A percentile compares a stretch with the other conserved stretches of the same genome.
These are phyloP conservation scores for Campoletis raptor DNA, from an alignment of 2,888 invertebrate genomes.

Conservation along the genomic window DNA sequence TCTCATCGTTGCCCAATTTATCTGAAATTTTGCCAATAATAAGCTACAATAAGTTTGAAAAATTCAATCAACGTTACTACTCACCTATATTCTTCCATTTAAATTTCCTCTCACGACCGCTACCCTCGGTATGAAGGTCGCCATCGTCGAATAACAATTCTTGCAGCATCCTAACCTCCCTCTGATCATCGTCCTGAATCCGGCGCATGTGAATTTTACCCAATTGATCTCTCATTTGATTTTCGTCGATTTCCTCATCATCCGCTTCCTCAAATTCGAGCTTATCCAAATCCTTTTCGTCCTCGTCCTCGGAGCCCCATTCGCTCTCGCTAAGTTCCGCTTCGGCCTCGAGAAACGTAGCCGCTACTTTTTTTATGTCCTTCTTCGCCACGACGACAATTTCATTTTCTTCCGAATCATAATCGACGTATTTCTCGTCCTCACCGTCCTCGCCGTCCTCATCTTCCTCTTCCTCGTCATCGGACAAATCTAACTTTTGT, in stretches of 20 bases:
- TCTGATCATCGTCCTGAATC: constrained; percentile 94
- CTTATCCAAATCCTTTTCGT: constrained; percentile 91
- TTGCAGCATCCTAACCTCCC: constrained; percentile 93
- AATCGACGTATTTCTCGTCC: constrained; percentile 87
- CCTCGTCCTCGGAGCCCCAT: constrained; percentile 95
- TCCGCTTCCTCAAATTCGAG: constrained; percentile 95
- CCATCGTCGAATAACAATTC: constrained; percentile 96
- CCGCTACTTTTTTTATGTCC: constrained; percentile 85
- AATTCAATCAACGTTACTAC: too few species aligned
- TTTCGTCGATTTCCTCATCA: constrained; percentile 92
- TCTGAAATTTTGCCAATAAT: constrained; percentile 79
- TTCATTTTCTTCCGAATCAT: constrained; percentile 95
- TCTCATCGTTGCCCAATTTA: constrained; percentile 82
- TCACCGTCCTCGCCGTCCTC: constrained; percentile 82
- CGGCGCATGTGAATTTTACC: constrained; percentile 95
- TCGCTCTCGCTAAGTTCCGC: constrained; percentile 97
- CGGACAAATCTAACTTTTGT: constrained; percentile 77
- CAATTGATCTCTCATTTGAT: constrained; percentile 91
- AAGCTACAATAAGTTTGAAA: too few species aligned
- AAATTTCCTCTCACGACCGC: constrained; percentile 92
- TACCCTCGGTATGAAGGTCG: constrained; percentile 91
- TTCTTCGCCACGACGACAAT: constrained; percentile 84
- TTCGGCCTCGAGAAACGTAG: constrained; percentile 94
- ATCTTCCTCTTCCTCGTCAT: constrained; percentile 78
- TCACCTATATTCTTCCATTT: constrained; percentile 94